Percentiles rank a stretch among this genome's conserved stretches.
Evolutionary conservation across 2,113 vertebrate genomes (phyloP).

Genomic region (Sakesphorus luctuosus): DNA sequence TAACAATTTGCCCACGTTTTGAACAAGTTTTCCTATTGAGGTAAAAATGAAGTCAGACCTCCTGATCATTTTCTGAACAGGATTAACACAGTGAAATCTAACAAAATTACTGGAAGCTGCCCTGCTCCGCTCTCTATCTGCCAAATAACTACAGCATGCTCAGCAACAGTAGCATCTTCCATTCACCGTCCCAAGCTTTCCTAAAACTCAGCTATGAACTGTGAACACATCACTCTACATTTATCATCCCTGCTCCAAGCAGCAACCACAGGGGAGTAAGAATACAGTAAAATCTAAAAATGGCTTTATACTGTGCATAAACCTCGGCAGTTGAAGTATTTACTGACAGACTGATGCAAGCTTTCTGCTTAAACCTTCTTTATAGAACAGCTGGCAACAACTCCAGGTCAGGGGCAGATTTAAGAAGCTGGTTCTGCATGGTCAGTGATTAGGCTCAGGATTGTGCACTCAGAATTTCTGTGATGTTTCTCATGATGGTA

Average conservation of each 20-base stretch:
- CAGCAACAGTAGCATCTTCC: not conserved
- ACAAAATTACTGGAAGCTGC: not conserved
- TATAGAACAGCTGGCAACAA: not conserved
- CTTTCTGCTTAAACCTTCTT: not conserved
- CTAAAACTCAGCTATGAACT: not conserved
- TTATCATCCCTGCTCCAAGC: fast-evolving
- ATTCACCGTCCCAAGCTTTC: not conserved
- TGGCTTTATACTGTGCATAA: not conserved
- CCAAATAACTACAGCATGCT: not conserved
- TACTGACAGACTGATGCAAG: not conserved
- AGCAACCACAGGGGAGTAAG: not conserved
- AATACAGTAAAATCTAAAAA: not conserved
- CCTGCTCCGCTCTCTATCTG: not conserved
- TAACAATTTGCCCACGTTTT: not conserved
- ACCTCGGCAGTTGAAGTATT: not conserved
- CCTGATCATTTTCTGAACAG: not conserved
- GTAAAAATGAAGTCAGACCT: not conserved
- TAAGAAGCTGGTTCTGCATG: not conserved
- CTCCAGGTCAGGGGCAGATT: not conserved
- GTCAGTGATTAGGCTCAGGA: not conserved
- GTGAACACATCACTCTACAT: not conserved
- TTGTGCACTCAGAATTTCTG: not conserved
- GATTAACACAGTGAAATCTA: not conserved
- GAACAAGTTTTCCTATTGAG: not conserved
- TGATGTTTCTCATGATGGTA: not conserved